Base-by-base conservation (phyloP, 1,140 invertebrate genomes). In the Chrysopa pallens region DNA sequence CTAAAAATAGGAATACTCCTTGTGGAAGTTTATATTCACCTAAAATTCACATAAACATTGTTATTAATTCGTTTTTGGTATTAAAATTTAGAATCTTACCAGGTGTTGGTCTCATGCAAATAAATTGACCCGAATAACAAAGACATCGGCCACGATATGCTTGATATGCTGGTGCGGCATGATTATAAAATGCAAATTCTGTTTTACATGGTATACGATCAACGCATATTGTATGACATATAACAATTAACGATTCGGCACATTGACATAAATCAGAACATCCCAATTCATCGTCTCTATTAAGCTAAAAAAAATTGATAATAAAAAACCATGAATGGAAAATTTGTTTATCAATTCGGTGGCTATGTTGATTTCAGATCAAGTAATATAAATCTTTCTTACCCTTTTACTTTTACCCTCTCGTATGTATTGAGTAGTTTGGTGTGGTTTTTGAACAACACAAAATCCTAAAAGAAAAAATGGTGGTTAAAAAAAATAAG, bases 71-170 rank as follows among this genome's bases (percentile, higher is more conserved):
- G n/a, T n/a, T n/a, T n/a, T n/a, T n/a, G n/a, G n/a, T n/a, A n/a
- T n/a, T 3, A 23, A 23, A 23, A 23, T 23, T 2, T 23, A 23
- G 17, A 23, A 23, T 23, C 17, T 73, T 66, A 80, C 82, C 80
- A 49, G 79, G 78, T 46, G 76, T 74, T 42, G 87, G 86, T 52
- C 84, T 75, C 78, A 87, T 88, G 63, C 85, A 90, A 61, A 90
- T 87, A 62, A 91, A 90, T 46, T 76, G 73, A 27, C 85, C 85
- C 29, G 83, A 87, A 62, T 90, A 90, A 62, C 87, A 91, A 45
- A 90, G 73, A 61, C 87, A 91, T 40, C 83, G 75, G 9, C 86
- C 86, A 8, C 86, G 68, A 57, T 81, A 85, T 14, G 86, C 84
- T 59, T 88, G 83, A 63, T 88, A 90, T 43, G 83, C 80, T 6